Conservation (phyloP, 1,140 invertebrate genomes). For the Neotoxoptera formosana region DNA sequence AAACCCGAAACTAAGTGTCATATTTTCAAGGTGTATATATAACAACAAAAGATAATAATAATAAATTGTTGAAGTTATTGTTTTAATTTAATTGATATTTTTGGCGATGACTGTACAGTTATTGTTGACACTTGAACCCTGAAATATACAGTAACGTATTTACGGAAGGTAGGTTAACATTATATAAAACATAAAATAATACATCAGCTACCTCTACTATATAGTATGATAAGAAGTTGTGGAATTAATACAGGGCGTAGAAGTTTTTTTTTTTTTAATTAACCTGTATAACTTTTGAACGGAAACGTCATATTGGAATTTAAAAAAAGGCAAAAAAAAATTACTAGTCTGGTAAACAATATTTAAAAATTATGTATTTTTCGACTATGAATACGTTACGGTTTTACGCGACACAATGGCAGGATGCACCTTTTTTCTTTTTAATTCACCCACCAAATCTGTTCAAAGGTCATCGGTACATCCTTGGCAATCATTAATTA, state of each 20-base stretch:
- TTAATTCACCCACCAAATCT: conserved; percentile 49
- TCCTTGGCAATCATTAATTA: conserved; percentile 43
- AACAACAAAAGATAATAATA: background rate
- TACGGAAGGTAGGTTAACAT: background rate
- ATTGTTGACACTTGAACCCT: background rate
- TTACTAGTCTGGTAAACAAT: background rate
- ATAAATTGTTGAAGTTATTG: conserved; percentile 1
- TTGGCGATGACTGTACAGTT: background rate
- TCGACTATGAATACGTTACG: background rate
- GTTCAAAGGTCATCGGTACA: conserved; percentile 50
- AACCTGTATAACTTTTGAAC: conserved; percentile 22
- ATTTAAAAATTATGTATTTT: conserved; percentile 47
- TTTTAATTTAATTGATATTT: conserved; percentile 13
- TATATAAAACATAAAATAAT: background rate
- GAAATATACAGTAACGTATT: background rate
- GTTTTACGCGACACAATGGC: conserved; percentile 40
- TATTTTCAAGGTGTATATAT: background rate
- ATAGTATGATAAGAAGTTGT: background rate
- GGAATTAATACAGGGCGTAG: background rate
- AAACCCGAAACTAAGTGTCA: background rate
- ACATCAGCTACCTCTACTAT: background rate
- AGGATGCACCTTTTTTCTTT: conserved; percentile 27
- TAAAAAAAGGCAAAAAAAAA: background rate
- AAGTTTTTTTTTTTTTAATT: background rate
- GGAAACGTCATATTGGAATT: background rate